Conservation (phyloP, 2,113 vertebrate genomes). For the Pyxicephalus adspersus region DNA sequence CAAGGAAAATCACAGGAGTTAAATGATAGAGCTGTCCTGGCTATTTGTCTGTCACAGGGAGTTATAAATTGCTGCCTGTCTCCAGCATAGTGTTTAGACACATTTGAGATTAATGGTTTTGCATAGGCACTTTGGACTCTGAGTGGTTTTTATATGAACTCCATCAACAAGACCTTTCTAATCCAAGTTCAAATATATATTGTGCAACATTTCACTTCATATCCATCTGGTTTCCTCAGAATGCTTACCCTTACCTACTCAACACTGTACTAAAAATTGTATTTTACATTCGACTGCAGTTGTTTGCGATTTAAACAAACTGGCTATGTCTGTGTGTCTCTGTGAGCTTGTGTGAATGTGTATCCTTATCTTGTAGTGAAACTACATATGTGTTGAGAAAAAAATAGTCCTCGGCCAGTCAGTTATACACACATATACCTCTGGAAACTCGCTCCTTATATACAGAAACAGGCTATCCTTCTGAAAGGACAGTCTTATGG, state of each 20-base stretch:
- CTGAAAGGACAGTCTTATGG: too few relatives aligned
- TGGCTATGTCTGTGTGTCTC: neutral
- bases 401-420: too few relatives aligned
- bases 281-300: neutral
- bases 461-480: too few relatives aligned
- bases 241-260: neutral
- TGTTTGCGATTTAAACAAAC: neutral
- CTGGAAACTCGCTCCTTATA: too few relatives aligned
- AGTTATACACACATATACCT: too few relatives aligned
- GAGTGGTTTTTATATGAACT: slow-evolving; percentile 68
- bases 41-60: slow-evolving; percentile 72
- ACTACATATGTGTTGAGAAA: too few relatives aligned
- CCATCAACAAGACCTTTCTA: slow-evolving; percentile 66
- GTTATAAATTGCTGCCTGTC: slow-evolving; percentile 76
- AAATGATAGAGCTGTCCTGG: slow-evolving; percentile 68
- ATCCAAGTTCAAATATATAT: slow-evolving; percentile 58
- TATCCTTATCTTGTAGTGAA: too few relatives aligned
- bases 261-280: neutral
- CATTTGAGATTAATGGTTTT: slow-evolving; percentile 79
- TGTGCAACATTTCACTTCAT: slow-evolving; percentile 55
- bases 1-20: slow-evolving; percentile 70
- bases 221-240: slow-evolving; percentile 52
- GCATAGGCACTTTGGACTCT: slow-evolving; percentile 73
- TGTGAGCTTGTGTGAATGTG: too few relatives aligned
- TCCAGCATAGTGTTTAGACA: slow-evolving; percentile 71